Conservation (phyloP, 2,888 invertebrate genomes). For the Drosophila subquinaria region DNA sequence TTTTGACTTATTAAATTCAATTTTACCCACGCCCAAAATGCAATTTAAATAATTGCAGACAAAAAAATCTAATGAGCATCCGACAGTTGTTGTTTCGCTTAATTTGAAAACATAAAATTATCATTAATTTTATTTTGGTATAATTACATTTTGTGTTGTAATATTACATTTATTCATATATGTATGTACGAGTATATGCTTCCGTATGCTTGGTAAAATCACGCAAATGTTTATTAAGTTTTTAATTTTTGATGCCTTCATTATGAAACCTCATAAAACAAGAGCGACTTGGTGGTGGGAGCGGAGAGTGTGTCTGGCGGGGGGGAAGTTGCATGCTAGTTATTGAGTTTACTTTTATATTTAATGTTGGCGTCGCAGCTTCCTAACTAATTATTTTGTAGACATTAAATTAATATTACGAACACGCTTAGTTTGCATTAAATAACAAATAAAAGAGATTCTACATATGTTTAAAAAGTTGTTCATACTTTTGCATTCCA, state of each 20-base stretch:
- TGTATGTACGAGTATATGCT: constrained; percentile 46
- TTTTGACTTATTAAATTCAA: not conserved
- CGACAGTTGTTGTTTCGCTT: constrained; percentile 54
- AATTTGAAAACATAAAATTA: constrained; percentile 78
- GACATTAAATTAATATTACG: constrained; percentile 72
- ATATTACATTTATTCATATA: constrained; percentile 43
- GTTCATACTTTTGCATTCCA: constrained; percentile 9
- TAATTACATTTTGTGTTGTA: constrained; percentile 73
- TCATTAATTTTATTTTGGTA: constrained; percentile 77
- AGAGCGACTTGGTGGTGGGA: constrained; percentile 32
- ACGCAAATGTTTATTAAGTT: constrained; percentile 72
- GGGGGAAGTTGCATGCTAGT: constrained; percentile 34
- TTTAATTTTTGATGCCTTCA: constrained; percentile 55
- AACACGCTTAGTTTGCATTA: constrained; percentile 77
- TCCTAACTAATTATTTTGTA: constrained; percentile 43
- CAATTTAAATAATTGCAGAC: constrained; percentile 8
- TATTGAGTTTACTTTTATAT: constrained; percentile 6
- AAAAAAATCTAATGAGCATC: constrained; percentile 7
- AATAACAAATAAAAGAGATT: constrained; percentile 76
- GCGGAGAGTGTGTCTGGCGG: constrained; percentile 20
- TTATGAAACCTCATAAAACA: constrained; percentile 56
- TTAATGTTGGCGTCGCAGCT: constrained; percentile 37
- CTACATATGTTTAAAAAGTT: constrained; percentile 48
- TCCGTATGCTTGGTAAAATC: constrained; percentile 72
- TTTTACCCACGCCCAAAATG: constrained; percentile 2